Evolutionary conservation across 2,797 vertebrate species (phyloP), one percentile per base, ranked within the genome.

Genomic region (Tragelaphus oryx): DNA sequence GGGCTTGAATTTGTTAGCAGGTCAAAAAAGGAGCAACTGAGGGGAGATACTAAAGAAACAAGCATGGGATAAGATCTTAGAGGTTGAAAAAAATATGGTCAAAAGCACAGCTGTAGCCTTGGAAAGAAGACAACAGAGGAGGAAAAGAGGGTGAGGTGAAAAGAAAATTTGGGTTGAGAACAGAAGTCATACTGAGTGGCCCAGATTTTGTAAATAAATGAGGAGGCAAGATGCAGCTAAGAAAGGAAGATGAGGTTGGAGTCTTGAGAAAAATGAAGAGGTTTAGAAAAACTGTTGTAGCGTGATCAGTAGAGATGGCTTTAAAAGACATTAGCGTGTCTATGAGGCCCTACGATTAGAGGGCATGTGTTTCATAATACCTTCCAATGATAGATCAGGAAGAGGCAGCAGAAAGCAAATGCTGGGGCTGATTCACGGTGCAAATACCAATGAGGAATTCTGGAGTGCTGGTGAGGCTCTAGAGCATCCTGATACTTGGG

Each of bases 131-230:
- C 26, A 76, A 37, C 52, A 80, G 33, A 44, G 20, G 81, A 91
- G 20, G 60, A 46, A 44, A 59, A 52, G 62, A 41, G 8, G 12
- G 2, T 65, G 9, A 48, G 17, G 13, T 57, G 37, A 80, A 87
- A 84, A 93, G 37, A 85, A 91, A 76, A 74, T 88, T 80, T 57
- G 44, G 3, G 5, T 88, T 78, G 48, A 86, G 90, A 91, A 46
- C 22, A 74, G 62, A 91, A 83, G 81, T 78, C 33, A 46, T 78
- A 41, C 14, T 41, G n/a, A 93, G 71, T 81, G 91, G 30, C 52
- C 10, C 50, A 90, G 80, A 68, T 84, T 88, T 84, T 88, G 26
- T 88, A 88, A 84, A 71, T 91, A 59, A 91, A 91, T 65, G 62
- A 75, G 59, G 59, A 95, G 59, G 44, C 20, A 83, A 83, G 44